phyloP scores from a whole-genome alignment of 2,113 vertebrate genomes.

The Phaethornis superciliosus region DNA sequence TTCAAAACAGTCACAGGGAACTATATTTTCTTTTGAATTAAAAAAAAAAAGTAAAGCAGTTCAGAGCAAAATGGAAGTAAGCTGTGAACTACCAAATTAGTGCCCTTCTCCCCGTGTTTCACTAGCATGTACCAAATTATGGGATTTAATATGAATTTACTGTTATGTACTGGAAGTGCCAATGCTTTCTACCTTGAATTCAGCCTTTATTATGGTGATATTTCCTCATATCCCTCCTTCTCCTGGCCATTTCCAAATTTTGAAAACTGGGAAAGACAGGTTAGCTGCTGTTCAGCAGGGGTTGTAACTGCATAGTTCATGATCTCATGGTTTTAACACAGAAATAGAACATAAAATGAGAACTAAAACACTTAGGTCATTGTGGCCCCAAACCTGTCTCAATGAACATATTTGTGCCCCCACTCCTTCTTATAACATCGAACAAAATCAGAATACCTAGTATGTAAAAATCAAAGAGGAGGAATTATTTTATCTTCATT shows the following conservation, averaged over 20 bases:
- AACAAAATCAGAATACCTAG: background rate
- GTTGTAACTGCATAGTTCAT: background rate
- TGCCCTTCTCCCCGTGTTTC: background rate
- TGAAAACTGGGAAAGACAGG: background rate
- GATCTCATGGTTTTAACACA: background rate
- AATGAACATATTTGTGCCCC: background rate
- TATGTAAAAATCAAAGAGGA: background rate
- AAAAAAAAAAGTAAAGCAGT: background rate
- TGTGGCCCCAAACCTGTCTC: background rate
- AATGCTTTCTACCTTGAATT: background rate
- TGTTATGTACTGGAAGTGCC: background rate
- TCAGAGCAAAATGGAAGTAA: background rate
- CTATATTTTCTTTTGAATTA: background rate
- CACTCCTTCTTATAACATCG: background rate
- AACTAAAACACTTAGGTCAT: no score
- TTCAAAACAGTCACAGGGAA: background rate
- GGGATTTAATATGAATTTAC: no score
- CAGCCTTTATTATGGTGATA: background rate
- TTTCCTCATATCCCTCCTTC: background rate
- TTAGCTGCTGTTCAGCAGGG: background rate
- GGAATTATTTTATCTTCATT: background rate
- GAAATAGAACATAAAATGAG: background rate
- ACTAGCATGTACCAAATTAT: background rate
- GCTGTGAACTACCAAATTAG: background rate
- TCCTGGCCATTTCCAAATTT: background rate